Evolutionary conservation across 30 jellyfish, hydroid and myxozoan species (phyloP), one percentile per base, ranked within the genome.

Genomic region (Morbakka virulenta): DNA sequence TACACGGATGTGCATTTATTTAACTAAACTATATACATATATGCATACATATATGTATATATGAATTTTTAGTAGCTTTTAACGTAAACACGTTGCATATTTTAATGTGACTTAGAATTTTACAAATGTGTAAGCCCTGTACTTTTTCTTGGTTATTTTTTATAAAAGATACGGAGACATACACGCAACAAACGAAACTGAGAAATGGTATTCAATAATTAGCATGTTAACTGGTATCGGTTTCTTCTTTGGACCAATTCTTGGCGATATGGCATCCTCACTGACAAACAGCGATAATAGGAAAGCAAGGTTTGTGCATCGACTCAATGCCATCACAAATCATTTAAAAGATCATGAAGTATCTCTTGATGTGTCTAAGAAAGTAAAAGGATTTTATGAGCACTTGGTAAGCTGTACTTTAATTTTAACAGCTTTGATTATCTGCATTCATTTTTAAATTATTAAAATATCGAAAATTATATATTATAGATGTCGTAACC

Each of bases 221-320:
- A 64, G 91, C 81, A 85, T 85, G 96, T 6, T 85, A 82, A 36
- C 64, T 48, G 91, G 96, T 0, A 50, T 85, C 34, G 91, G 89
- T 4, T 85, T 63, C 76, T 85, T 85, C 86, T 77, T 76, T 69
- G 96, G 96, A 0, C 77, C 96, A 3, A 36, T 85, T 26, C 79
- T 85, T 6, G 96, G 96, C 21, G 81, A 85, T 70, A 85, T 85
- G 86, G 96, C 87, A 24, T 85, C 96, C 14, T 63, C 91, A 3
- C 32, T 85, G 67, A 85, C 92, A 4, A 85, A 76, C 69, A 34
- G 91, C 71, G 96, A 77, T 72, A 35, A 26, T 28, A 76, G 77
- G 64, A 50, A 91, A 35, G 86, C 91, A 32, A 36, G 84, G 12
- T 76, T 48, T 69, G 69, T 65, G 33, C 95, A 84, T 49, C 50